Base-by-base conservation (phyloP, 2,113 vertebrate genomes). In the Odontesthes bonariensis region DNA sequence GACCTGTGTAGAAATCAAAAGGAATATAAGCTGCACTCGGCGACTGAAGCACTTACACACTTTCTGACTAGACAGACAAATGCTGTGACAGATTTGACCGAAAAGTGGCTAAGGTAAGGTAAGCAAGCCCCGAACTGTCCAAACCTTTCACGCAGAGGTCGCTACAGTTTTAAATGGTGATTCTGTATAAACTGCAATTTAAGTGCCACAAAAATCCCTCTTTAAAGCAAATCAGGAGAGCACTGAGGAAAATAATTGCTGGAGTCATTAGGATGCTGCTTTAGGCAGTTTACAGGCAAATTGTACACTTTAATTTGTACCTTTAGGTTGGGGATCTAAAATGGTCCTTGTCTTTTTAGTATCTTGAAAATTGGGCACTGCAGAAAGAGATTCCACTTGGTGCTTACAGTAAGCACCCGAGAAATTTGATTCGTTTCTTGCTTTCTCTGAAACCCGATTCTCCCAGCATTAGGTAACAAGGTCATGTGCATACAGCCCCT, bases 181-280 rank as follows among this genome's bases (percentile, higher is more conserved):
- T 81, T 57, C 23, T 80, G 77, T 83, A 53, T 68, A 73, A 81
- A 72, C n/a, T 76, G 64, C 64, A 67, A 66, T 74, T 73, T 74
- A 57, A 74, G 66, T 76, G 72, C 86, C 65, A 49, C 20, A 79
- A 60, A 77, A 84, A 90, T 92, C 91, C 91, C 91, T 89, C 89
- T 91, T 93, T 92, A 88, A 89, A 92, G 75, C 76, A 79, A 81
- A 85, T 65, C 72, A 71, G 81, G 81, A 87, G 83, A 46, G 16
- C 9, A 22, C 60, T 49, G 38, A 82, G 32, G 55, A 72, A 54
- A 69, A 40, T 13, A 60, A 65, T 38, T 49, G 20, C 47, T 52
- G 23, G 44, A 40, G 52, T 52, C 54, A 65, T 65, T 71, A 71
- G 35, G 54, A 54, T 53, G 61, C 66, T 47, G 23, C n/a, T 44